phyloP scores from a whole-genome alignment of 2,113 vertebrate genomes.

The Syngnathus scovelli region DNA sequence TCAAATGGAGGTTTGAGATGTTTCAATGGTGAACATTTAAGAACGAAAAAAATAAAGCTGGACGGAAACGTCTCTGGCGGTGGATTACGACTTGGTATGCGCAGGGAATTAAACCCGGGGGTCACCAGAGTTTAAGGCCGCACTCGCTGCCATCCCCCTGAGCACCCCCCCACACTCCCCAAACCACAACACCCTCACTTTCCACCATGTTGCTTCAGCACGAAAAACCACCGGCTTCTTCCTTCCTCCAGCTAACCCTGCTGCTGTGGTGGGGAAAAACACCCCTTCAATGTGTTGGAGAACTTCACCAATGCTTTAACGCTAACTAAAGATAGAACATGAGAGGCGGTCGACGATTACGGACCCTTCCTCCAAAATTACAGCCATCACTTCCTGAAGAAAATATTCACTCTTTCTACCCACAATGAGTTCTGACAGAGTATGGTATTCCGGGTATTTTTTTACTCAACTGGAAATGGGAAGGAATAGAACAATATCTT shows the following conservation, averaged over 20 bases:
- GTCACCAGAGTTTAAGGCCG: constrained; percentile 46
- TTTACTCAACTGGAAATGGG: background rate
- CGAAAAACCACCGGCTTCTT: constrained; percentile 37
- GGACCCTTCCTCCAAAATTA: constrained; percentile 27
- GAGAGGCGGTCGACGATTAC: background rate
- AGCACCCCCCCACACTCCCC: constrained; percentile 20
- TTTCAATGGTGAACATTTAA: background rate
- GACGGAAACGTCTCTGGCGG: constrained; percentile 1
- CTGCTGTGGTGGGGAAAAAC: constrained; percentile 4
- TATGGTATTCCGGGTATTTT: background rate
- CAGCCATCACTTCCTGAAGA: background rate
- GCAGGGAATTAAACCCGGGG: constrained; percentile 34
- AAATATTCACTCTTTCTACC: constrained; percentile 5
- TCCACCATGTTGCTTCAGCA: constrained; percentile 29
- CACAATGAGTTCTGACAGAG: constrained; percentile 32
- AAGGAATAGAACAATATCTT: background rate
- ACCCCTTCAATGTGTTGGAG: background rate
- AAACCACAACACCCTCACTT: constrained; percentile 47
- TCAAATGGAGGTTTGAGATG: background rate
- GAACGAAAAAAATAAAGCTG: background rate
- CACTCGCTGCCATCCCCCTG: constrained; percentile 11
- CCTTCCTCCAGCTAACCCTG: constrained; percentile 3
- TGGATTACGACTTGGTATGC: constrained; percentile 19
- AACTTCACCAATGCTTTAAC: background rate
- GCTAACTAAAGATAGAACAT: constrained; percentile 4